A percentile compares a stretch with the other conserved stretches of the same genome.
Conservation (phyloP, 2,113 vertebrate genomes). For the Albula glossodonta region DNA sequence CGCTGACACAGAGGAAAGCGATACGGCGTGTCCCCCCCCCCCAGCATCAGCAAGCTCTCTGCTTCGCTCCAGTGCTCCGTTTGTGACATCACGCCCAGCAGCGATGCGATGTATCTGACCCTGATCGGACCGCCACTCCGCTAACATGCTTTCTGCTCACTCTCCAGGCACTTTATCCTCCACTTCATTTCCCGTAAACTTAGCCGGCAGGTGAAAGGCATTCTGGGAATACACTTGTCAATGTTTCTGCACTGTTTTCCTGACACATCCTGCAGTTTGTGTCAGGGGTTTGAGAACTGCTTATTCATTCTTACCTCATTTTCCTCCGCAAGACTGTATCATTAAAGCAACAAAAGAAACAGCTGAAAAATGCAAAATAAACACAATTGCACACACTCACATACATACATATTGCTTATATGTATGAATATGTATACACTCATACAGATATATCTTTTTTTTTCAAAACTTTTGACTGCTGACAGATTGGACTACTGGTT, state of each 20-base stretch:
- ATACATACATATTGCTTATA: too few relatives aligned
- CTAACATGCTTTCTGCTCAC: constrained; percentile 41
- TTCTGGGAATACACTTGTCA: constrained; percentile 29
- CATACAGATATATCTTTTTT: too few relatives aligned
- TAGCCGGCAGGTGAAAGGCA: neutral
- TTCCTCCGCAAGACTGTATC: too few relatives aligned
- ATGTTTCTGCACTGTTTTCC: neutral
- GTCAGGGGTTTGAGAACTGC: too few relatives aligned
- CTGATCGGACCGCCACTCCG: constrained; percentile 27
- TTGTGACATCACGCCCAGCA: constrained; percentile 16
- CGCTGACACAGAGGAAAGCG: neutral
- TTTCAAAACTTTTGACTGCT: too few relatives aligned
- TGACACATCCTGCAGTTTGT: neutral
- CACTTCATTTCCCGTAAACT: constrained; percentile 37
- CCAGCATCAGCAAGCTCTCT: neutral
- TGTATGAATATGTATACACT: too few relatives aligned
- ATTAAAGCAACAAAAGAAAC: too few relatives aligned
- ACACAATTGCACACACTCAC: too few relatives aligned
- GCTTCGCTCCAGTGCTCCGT: neutral
- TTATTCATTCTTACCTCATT: too few relatives aligned
- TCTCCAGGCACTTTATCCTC: constrained; percentile 25
- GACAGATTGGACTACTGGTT: too few relatives aligned
- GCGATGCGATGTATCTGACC: constrained; percentile 41
- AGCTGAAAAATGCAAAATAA: too few relatives aligned
- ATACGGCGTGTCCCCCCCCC: neutral